Evolutionary conservation across 1,140 invertebrate genomes (phyloP).

Genomic region (Nasonia longicornis): DNA sequence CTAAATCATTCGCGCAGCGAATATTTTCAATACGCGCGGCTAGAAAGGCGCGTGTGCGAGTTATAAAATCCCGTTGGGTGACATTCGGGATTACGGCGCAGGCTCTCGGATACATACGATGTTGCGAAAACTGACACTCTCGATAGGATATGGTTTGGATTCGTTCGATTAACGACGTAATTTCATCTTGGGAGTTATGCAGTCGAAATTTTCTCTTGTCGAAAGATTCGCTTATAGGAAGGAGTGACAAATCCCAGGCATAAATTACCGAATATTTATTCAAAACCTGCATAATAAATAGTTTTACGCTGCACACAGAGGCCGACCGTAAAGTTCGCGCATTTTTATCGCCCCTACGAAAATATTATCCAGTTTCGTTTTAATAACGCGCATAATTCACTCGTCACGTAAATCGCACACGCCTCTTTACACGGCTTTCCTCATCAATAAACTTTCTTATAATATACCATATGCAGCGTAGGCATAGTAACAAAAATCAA

Average conservation of each 20-base stretch:
- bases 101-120: not conserved
- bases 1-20: slow-evolving; percentile 27
- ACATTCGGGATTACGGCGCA: slow-evolving; percentile 16
- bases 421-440: too few species aligned
- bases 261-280: not conserved
- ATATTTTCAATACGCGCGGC: slow-evolving; percentile 13
- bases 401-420: not conserved
- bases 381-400: not conserved
- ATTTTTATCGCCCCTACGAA: not conserved
- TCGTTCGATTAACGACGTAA: slow-evolving; percentile 16
- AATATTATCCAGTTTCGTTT: slow-evolving; percentile 1
- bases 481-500: too few species aligned
- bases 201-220: too few species aligned
- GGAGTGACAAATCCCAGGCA: not conserved
- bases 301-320: not conserved
- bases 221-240: too few species aligned
- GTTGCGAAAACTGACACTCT: not conserved
- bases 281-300: not conserved
- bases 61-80: slow-evolving; percentile 24
- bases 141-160: not conserved
- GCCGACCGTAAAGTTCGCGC: not conserved
- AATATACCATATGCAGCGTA: too few species aligned
- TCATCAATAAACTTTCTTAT: too few species aligned
- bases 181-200: not conserved
- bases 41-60: not conserved